These are phyloP conservation scores for Formicarius rufipectus DNA, from an alignment of 2,113 vertebrate genomes.

Conservation along the genomic window DNA sequence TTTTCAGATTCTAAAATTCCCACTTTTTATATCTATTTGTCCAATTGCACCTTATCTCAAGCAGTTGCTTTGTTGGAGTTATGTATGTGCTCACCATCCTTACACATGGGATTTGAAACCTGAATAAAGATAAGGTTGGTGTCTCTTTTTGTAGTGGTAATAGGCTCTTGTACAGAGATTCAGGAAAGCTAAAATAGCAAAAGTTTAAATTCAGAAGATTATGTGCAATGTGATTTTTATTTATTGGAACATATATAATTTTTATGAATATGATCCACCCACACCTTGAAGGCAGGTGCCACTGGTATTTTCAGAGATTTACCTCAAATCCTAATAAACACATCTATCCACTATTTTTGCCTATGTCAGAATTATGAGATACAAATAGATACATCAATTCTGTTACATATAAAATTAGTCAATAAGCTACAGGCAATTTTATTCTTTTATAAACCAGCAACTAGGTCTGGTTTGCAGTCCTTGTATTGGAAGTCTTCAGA, in stretches of 20 bases:
- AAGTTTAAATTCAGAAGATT: neutral
- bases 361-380: neutral
- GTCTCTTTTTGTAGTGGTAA: neutral
- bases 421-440: neutral
- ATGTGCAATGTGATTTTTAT: neutral
- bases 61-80: neutral
- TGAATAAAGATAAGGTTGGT: neutral
- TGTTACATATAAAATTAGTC: neutral
- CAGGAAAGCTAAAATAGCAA: neutral
- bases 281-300: neutral
- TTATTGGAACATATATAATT: neutral
- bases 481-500: neutral
- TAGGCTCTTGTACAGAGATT: neutral
- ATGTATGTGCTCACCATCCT: neutral
- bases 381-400: neutral
- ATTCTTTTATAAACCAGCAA: neutral
- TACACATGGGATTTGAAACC: neutral
- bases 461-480: neutral
- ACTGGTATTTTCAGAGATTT: neutral
- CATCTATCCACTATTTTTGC: neutral
- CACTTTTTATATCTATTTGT: neutral
- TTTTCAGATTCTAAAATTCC: neutral
- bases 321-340: neutral
- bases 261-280: neutral
- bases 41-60: neutral